Evolutionary conservation across 2,113 vertebrate genomes (phyloP), one percentile per base, ranked within the genome.

Genomic region (Bos javanicus): DNA sequence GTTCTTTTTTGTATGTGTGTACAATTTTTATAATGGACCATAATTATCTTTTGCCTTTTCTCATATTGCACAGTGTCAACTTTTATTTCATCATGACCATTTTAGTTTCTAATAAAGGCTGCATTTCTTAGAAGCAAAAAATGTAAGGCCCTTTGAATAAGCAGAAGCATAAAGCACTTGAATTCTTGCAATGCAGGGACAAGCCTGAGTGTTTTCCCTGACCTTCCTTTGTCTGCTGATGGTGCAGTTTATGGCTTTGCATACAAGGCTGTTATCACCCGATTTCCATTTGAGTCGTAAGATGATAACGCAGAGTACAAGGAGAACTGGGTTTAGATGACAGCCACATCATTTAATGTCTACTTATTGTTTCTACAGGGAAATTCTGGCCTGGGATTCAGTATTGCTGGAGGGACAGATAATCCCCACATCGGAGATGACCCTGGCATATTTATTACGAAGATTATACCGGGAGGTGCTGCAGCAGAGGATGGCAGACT

Each of bases 401-500:
- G 99, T 99, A 99, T 99, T 89, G 99, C 99, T 80, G 99, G 99
- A 98, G 99, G 99, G 92, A 99, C 99, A 97, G 99, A 99, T 98
- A 99, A 99, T 98, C 99, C 99, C 93, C 99, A 99, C 98, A 99
- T 99, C 86, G 99, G 99, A 60, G 99, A 99, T 96, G 99, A 99
- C 97, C 99, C 99, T 21, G 99, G 99, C 90, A 99, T 99, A 99
- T 99, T 99, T 99, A 99, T 99, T 98, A 99, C 99, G 91, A 99
- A 99, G 99, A 99, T 99, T 98, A 99, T 99, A 98, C 99, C 99
- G n/a, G 99, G 99, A 98, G 99, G 99, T 98, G 99, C 99, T 59
- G 99, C 99, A 76, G 99, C 99, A 81, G 99, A 99, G 96, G 99
- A 99, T 97, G 99, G 99, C 96, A 99, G 99, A 94, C 99, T 99